Conservation (phyloP, 2,113 vertebrate genomes). For the Macrotis lagotis region DNA sequence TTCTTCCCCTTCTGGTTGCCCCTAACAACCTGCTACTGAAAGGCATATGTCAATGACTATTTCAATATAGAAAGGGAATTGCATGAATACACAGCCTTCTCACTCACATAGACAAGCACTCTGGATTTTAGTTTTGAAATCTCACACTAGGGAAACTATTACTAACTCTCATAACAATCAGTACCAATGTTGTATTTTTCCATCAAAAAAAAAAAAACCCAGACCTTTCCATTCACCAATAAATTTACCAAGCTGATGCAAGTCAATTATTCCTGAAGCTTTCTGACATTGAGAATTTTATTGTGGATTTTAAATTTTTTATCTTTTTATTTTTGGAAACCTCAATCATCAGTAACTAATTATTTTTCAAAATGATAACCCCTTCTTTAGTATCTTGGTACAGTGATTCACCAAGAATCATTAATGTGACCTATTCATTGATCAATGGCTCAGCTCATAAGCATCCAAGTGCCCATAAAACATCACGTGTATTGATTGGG, state of each 20-base stretch:
- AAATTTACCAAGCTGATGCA: background rate
- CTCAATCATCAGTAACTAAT: background rate
- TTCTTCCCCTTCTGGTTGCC: background rate
- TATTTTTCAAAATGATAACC: background rate
- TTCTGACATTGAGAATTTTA: background rate
- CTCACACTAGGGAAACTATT: background rate
- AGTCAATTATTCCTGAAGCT: background rate
- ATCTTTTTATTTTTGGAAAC: background rate
- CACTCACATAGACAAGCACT: background rate
- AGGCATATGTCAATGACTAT: background rate
- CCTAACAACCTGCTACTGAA: background rate
- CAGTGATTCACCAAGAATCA: background rate
- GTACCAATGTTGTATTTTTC: background rate
- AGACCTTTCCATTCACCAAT: background rate
- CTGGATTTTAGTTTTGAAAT: background rate
- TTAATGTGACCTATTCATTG: background rate
- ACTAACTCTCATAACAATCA: background rate
- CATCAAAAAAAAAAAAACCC: background rate
- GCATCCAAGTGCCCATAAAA: background rate
- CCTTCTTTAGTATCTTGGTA: background rate
- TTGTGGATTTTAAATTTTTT: background rate
- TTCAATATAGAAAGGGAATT: background rate
- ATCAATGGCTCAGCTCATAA: background rate
- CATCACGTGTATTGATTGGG: background rate
- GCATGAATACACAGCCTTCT: background rate